phyloP scores from a whole-genome alignment of 1,140 invertebrate species.

The Sycophaga agraensis region DNA sequence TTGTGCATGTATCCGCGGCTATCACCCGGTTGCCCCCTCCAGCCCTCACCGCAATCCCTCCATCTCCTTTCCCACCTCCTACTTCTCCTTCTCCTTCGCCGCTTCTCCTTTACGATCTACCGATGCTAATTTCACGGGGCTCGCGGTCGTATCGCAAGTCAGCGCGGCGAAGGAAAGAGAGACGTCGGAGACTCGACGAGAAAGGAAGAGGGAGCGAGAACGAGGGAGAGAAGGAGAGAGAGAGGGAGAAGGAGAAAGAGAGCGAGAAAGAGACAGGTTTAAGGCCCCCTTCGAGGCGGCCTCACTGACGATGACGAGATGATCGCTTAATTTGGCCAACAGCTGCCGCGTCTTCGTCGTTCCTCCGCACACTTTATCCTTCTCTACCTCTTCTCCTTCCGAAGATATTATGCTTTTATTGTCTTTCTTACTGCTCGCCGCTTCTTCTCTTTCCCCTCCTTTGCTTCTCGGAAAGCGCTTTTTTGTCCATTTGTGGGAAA shows the following conservation, averaged over 20 bases:
- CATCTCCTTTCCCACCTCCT: not conserved
- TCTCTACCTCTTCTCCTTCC: conserved; percentile 25
- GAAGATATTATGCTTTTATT: conserved; percentile 21
- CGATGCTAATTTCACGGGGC: conserved; percentile 56
- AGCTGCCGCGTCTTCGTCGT: conserved; percentile 51
- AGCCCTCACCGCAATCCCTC: too few relatives aligned
- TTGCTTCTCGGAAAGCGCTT: too few relatives aligned
- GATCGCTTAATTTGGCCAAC: conserved; percentile 60
- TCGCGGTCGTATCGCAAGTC: conserved; percentile 46
- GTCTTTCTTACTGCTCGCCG: not conserved
- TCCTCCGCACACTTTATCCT: conserved; percentile 36
- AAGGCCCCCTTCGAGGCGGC: conserved; percentile 47
- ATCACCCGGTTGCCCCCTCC: too few relatives aligned
- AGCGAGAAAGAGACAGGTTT: conserved; percentile 27
- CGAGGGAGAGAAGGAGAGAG: not conserved
- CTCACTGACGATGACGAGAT: conserved; percentile 57
- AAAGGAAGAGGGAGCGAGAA: conserved; percentile 20
- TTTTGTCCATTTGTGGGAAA: conserved; percentile 11
- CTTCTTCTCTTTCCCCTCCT: not conserved
- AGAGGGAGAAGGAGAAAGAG: not conserved
- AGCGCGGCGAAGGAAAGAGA: conserved; percentile 29
- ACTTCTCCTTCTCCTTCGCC: conserved; percentile 24
- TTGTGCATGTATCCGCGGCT: too few relatives aligned
- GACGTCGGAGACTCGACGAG: conserved; percentile 8
- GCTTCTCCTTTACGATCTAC: conserved; percentile 50